Percentiles rank a stretch among this genome's conserved stretches.
phyloP scores from a whole-genome alignment of 2,797 vertebrate genomes.

The Oreochromis grahami region DNA sequence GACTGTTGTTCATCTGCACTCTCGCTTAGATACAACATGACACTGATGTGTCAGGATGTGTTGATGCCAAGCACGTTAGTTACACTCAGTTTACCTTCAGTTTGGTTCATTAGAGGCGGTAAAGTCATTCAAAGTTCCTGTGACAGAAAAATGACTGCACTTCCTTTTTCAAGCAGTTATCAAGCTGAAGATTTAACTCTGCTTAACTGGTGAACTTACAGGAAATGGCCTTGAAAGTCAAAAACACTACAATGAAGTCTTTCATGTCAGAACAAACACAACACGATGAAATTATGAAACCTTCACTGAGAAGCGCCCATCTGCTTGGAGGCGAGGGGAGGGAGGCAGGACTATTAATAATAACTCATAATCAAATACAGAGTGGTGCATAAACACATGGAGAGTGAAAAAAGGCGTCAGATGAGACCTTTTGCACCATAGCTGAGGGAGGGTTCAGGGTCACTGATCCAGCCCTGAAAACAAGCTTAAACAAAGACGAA shows the following conservation, averaged over 20 bases:
- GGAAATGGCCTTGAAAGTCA: accelerated
- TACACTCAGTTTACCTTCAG: not conserved
- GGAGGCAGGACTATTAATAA: not conserved
- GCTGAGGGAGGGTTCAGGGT: not conserved
- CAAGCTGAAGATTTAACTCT: not conserved
- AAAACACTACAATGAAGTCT: not conserved
- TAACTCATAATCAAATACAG: not conserved
- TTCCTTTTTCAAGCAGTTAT: not conserved
- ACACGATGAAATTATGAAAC: not conserved
- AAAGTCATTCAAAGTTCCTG: not conserved
- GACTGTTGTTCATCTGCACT: not conserved
- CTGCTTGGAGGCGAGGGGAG: too few species aligned
- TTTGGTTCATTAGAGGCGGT: not conserved
- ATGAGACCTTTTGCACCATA: not conserved
- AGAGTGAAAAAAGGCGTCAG: not conserved
- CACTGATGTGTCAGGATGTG: not conserved
- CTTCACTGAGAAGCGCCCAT: not conserved
- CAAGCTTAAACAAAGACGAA: not conserved
- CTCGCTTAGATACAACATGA: not conserved
- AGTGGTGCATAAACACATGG: accelerated
- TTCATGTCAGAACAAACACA: not conserved
- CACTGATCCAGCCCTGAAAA: not conserved
- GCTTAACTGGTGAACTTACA: not conserved
- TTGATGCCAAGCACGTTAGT: not conserved
- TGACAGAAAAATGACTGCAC: not conserved